Conservation (phyloP, 2,113 vertebrate genomes). For the Fulica atra region DNA sequence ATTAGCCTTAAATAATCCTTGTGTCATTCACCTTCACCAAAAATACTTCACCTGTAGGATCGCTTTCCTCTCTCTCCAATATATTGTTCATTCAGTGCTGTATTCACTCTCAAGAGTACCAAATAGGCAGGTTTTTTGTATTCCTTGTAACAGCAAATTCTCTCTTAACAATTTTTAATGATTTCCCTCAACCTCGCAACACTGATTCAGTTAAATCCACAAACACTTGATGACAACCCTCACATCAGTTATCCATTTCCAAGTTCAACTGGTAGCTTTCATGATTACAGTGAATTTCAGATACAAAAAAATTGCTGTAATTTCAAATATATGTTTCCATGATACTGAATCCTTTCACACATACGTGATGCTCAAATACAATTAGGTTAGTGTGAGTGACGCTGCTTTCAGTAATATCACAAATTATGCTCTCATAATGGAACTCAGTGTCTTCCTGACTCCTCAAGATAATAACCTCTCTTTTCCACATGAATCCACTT, state of each 20-base stretch:
- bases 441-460: neutral
- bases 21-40: neutral
- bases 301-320: neutral
- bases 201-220: neutral
- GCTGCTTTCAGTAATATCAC: neutral
- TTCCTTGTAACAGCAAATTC: neutral
- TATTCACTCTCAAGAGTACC: neutral
- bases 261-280: neutral
- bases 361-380: neutral
- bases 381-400: neutral
- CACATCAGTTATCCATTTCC: neutral
- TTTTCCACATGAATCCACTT: neutral
- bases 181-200: neutral
- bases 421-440: neutral
- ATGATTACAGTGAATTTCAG: neutral
- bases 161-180: neutral
- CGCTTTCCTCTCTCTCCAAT: neutral
- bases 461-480: neutral
- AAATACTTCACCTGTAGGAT: neutral
- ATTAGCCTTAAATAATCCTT: neutral
- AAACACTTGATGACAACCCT: neutral
- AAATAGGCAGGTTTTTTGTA: neutral
- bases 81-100: neutral
- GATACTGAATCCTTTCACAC: neutral
- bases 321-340: neutral